These are phyloP conservation scores for Cataglyphis altisquamis DNA, from an alignment of 2,888 invertebrate species.

Conservation along the genomic window DNA sequence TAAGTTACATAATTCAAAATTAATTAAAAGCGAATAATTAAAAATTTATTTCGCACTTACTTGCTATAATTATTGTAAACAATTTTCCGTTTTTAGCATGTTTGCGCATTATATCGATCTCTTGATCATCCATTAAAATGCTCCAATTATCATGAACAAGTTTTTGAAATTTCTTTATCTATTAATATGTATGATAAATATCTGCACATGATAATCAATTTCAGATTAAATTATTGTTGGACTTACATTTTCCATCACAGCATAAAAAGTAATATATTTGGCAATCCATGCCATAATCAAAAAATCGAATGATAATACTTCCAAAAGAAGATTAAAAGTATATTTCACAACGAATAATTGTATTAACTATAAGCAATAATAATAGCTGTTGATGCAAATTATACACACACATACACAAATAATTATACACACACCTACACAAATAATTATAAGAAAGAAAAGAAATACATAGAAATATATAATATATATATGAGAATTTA, in stretches of 20 bases:
- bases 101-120: conserved; percentile 25
- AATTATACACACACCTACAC: not conserved
- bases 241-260: conserved; percentile 24
- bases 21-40: not conserved
- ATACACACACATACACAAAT: not conserved
- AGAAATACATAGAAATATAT: not conserved
- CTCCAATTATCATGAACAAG: not conserved
- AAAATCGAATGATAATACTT: not conserved
- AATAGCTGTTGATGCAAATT: not conserved
- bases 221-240: not conserved
- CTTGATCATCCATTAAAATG: not conserved
- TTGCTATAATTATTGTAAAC: conserved; percentile 7
- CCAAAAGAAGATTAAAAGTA: not conserved
- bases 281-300: not conserved
- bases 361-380: conserved; percentile 2
- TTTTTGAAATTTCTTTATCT: conserved; percentile 18
- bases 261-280: conserved; percentile 15
- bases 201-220: not conserved
- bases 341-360: conserved; percentile 17
- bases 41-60: conserved; percentile 22
- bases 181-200: not conserved
- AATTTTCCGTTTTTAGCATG: not conserved
- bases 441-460: not conserved
- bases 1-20: not conserved
- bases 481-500: not conserved